Percentiles rank a stretch among this genome's conserved stretches.
These are phyloP conservation scores for Karalla daura DNA, from an alignment of 2,797 vertebrate genomes.

Conservation along the genomic window DNA sequence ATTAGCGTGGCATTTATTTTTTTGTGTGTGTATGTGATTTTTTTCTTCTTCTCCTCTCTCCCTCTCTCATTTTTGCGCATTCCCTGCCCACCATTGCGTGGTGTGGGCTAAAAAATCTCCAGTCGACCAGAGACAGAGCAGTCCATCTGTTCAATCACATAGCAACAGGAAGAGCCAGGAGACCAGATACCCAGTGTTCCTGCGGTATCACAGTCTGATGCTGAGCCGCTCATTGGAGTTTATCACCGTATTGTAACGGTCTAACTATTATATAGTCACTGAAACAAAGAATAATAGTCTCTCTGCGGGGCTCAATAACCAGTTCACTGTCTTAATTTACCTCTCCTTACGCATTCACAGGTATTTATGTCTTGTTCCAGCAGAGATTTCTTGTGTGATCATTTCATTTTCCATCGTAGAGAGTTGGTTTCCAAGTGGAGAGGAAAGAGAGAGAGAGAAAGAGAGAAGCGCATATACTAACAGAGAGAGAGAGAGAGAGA, in stretches of 20 bases:
- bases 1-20: conserved; percentile 43
- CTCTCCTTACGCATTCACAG: not conserved
- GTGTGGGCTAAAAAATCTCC: conserved; percentile 75
- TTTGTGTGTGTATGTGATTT: not conserved
- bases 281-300: not conserved
- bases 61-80: conserved; percentile 65
- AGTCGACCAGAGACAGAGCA: conserved; percentile 72
- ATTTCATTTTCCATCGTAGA: not conserved
- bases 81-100: conserved; percentile 75
- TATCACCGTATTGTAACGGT: not conserved
- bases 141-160: conserved; percentile 83
- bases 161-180: conserved; percentile 77
- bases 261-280: not conserved
- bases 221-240: not conserved
- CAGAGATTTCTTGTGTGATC: not conserved
- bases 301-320: not conserved
- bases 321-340: not conserved
- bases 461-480: conserved; percentile 6
- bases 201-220: conserved; percentile 8
- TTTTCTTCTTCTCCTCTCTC: not conserved
- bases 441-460: not conserved
- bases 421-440: not conserved
- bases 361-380: conserved; percentile 4
- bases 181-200: conserved; percentile 17
- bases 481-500: not conserved